Evolutionary conservation across 2,113 vertebrate species (phyloP), one percentile per base, ranked within the genome.

Genomic region (Poecilia latipinna): DNA sequence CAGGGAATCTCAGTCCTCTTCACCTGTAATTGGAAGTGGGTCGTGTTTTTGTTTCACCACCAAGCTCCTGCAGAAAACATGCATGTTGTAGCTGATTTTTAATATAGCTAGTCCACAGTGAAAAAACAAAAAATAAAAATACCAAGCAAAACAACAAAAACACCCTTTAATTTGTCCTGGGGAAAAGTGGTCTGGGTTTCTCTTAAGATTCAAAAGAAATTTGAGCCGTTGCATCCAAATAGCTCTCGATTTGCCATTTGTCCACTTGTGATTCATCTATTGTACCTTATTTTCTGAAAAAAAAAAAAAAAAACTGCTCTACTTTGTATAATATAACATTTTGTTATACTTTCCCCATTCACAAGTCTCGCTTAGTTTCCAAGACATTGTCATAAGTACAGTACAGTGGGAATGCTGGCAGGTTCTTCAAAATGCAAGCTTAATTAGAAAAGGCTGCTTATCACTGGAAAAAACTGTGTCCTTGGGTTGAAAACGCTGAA

Each of bases 181-280:
- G 17, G 0, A 3, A 35, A 35, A 35, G 22, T 4, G 31, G 19
- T 35, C 17, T 33, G 17, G 44, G 1, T 10, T 35, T n/a, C 17
- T 65, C 17, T 24, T 65, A 22, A 44, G 15, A 44, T 17, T 6
- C 17, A 33, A 33, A 64, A 33, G 31, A 33, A 54, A 24, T 8
- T 24, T 8, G 51, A 54, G 8, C 51, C 19, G 72, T 44, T 4
- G 6, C 13, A 19, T 64, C 61, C 1, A 22, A 73, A 70, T 0
- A 0, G 51, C 51, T 60, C 2, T 26, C 1, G 22, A 29, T 29
- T 79, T 42, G 32, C 65, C 33, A 13, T 75, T 31, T 66, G 71
- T 80, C 75, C 42, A 63, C 72, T 70, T 61, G 61, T 72, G 68
- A 75, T 89, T 63, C 83, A 42, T 74, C 68, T 33, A 39, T 66